Evolutionary conservation across 2,113 vertebrate species (phyloP).

Genomic region (Cervus canadensis): DNA sequence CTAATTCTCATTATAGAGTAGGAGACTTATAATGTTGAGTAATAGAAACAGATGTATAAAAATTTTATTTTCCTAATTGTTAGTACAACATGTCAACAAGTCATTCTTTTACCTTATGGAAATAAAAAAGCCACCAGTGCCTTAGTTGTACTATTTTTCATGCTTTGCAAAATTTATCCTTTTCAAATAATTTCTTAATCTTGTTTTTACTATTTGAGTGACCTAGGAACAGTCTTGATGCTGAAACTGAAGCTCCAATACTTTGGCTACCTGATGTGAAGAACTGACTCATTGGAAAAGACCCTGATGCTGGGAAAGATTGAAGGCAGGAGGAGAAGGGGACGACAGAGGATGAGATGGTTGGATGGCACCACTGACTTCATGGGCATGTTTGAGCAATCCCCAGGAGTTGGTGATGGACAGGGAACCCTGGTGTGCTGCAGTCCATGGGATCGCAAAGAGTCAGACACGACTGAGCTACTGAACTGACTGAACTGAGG

Average conservation of each 20-base stretch:
- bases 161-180: not conserved
- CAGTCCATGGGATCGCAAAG: not conserved
- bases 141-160: not conserved
- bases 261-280: not conserved
- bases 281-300: not conserved
- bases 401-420: not conserved
- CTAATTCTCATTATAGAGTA: not conserved
- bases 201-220: not conserved
- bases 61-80: not conserved
- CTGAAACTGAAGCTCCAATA: not conserved
- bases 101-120: not conserved
- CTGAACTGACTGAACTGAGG: not conserved
- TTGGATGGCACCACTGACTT: not conserved
- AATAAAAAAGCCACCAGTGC: not conserved
- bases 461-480: not conserved
- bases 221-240: not conserved
- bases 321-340: not conserved
- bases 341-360: not conserved
- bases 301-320: not conserved
- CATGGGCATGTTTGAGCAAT: not conserved
- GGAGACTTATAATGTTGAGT: not conserved
- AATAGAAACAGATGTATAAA: not conserved
- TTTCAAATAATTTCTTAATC: not conserved
- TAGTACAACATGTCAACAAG: not conserved
- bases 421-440: too few species aligned